Conservation (phyloP, 2,797 vertebrate species). For the Hyperoplus immaculatus region DNA sequence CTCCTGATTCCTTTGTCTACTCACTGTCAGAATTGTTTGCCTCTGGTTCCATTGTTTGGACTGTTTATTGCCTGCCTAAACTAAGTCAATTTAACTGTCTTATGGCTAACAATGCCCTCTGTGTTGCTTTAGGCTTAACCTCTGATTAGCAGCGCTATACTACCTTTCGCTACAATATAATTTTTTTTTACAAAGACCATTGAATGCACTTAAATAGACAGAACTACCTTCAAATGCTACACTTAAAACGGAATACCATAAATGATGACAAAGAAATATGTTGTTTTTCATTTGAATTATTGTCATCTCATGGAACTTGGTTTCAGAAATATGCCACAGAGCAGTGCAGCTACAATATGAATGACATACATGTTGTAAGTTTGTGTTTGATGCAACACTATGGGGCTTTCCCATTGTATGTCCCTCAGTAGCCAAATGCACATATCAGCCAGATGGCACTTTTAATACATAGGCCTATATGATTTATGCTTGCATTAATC, state of each 20-base stretch:
- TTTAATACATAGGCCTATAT: background rate
- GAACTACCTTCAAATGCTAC: background rate
- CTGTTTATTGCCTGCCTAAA: too few relatives aligned
- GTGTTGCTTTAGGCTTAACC: too few relatives aligned
- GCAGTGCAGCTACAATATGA: background rate
- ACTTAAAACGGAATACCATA: background rate
- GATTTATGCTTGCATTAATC: background rate
- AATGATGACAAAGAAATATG: background rate
- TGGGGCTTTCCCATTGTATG: background rate
- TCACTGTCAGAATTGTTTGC: too few relatives aligned
- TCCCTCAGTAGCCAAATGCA: background rate
- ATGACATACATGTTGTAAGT: background rate
- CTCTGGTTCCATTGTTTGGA: too few relatives aligned
- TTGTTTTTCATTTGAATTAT: background rate
- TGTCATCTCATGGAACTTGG: background rate
- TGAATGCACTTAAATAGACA: background rate
- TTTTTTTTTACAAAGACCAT: background rate
- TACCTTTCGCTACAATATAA: background rate
- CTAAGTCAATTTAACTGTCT: too few relatives aligned
- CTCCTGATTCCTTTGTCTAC: too few relatives aligned
- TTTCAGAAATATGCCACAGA: background rate
- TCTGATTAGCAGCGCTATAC: too few relatives aligned
- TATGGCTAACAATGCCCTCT: too few relatives aligned
- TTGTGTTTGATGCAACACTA: background rate
- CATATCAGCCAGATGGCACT: constrained; percentile 20